Evolutionary conservation across 2,797 vertebrate species (phyloP).

Genomic region (Scleropages formosus): DNA sequence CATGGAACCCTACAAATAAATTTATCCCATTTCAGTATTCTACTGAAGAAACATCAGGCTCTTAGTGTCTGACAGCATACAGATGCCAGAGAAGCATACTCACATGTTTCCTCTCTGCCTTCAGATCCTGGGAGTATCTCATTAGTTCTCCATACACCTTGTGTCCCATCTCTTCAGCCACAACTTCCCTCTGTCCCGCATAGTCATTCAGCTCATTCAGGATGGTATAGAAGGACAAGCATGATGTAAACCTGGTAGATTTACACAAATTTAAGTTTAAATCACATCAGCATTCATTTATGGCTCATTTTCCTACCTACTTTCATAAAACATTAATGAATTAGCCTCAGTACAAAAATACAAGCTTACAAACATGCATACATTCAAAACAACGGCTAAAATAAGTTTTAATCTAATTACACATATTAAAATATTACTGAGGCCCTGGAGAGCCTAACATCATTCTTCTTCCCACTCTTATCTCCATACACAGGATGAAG

Average conservation of each 20-base stretch:
- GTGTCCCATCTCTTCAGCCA: conserved; percentile 96
- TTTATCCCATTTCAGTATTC: no score
- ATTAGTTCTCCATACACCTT: conserved; percentile 93
- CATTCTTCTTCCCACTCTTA: neutral
- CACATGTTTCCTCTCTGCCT: conserved; percentile 94
- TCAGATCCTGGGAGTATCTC: conserved; percentile 92
- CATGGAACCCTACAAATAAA: no score
- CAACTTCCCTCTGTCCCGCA: conserved; percentile 95
- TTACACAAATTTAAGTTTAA: no score
- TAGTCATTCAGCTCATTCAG: conserved; percentile 97
- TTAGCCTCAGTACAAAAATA: neutral
- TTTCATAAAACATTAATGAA: neutral
- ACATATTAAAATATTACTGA: neutral
- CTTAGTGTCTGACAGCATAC: conserved; percentile 17
- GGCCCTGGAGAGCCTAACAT: neutral
- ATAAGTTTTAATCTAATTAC: neutral
- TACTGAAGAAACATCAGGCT: no score
- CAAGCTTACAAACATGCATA: neutral
- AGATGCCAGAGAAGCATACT: conserved; percentile 44
- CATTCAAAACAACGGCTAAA: neutral
- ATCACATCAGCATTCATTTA: neutral
- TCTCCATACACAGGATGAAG: neutral
- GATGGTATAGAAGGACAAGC: conserved; percentile 91
- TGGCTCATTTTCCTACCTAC: neutral
- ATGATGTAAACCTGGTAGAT: conserved; percentile 86